Evolutionary conservation across 2,797 vertebrate species (phyloP).

Genomic region (Bradypodion ventrale): DNA sequence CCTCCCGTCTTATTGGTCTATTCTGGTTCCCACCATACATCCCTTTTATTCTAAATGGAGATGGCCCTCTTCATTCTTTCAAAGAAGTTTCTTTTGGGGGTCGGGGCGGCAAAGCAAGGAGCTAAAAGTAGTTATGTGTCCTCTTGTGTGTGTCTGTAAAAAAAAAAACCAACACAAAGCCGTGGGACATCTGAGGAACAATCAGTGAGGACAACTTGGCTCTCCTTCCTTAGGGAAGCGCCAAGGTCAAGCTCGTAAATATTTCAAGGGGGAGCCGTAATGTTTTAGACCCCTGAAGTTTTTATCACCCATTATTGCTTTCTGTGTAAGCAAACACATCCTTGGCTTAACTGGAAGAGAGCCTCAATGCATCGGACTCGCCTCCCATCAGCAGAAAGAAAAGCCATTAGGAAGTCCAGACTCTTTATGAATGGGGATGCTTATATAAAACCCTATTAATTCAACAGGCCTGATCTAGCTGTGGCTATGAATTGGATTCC

Average conservation of each 20-base stretch:
- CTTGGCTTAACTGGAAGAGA: not conserved
- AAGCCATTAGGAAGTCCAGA: not conserved
- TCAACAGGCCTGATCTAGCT: too few species aligned
- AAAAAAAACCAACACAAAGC: not conserved
- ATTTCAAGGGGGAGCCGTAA: not conserved
- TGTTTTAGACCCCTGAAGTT: not conserved
- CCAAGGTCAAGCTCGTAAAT: not conserved
- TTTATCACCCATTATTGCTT: not conserved
- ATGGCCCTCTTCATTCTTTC: constrained; percentile 5
- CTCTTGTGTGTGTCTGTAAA: not conserved
- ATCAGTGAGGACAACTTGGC: rapidly evolving
- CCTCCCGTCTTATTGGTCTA: not conserved
- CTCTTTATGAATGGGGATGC: too few species aligned
- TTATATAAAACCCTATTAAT: too few species aligned
- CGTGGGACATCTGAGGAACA: not conserved
- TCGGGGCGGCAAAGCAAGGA: not conserved
- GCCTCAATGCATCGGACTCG: not conserved
- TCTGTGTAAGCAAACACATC: not conserved
- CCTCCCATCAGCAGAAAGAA: not conserved
- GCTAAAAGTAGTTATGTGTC: not conserved
- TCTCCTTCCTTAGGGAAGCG: not conserved
- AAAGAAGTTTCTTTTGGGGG: constrained; percentile 11
- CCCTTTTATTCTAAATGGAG: constrained; percentile 7
- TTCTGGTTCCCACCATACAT: not conserved
- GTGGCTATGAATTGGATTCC: too few species aligned